Evolutionary conservation across 2,888 invertebrate species (phyloP).

Genomic region (Timandra comae): DNA sequence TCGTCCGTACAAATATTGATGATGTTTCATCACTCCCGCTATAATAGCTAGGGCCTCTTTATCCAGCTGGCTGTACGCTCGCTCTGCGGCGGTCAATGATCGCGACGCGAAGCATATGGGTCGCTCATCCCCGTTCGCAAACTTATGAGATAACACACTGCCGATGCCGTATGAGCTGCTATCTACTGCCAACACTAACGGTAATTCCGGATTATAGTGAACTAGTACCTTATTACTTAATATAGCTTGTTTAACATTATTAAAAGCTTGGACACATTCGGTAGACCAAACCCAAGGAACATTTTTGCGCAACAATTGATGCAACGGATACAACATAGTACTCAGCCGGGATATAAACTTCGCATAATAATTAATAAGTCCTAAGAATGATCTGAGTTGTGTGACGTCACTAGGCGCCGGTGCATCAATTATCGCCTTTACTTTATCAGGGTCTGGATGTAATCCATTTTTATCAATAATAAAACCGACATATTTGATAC

Average conservation of each 20-base stretch:
- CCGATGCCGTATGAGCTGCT: slow-evolving; percentile 19
- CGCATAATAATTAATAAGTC: slow-evolving; percentile 9
- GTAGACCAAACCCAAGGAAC: slow-evolving; percentile 2
- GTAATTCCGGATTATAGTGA: slow-evolving; percentile 15
- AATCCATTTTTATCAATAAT: slow-evolving; percentile 20
- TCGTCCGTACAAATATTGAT: slow-evolving; percentile 10
- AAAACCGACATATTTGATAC: slow-evolving; percentile 18
- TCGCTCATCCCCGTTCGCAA: slow-evolving; percentile 16
- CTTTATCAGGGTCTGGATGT: slow-evolving; percentile 18
- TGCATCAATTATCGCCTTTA: slow-evolving; percentile 13
- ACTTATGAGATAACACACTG: slow-evolving; percentile 17
- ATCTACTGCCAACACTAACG: slow-evolving; percentile 17
- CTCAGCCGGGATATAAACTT: slow-evolving; percentile 6
- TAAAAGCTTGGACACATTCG: slow-evolving; percentile 2
- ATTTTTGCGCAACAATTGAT: slow-evolving; percentile 6
- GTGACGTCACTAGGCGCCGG: slow-evolving; percentile 11
- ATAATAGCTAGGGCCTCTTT: slow-evolving; percentile 10
- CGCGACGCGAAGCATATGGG: slow-evolving; percentile 9
- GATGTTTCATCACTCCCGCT: slow-evolving; percentile 7
- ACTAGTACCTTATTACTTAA: slow-evolving; percentile 12
- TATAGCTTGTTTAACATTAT: slow-evolving; percentile 3
- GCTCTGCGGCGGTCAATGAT: slow-evolving; percentile 9
- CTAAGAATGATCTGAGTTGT: slow-evolving; percentile 5
- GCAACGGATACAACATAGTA: slow-evolving; percentile 5
- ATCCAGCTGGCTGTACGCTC: slow-evolving; percentile 8